phyloP scores from a whole-genome alignment of 1,140 invertebrate species.

The Aphis gossypii region DNA sequence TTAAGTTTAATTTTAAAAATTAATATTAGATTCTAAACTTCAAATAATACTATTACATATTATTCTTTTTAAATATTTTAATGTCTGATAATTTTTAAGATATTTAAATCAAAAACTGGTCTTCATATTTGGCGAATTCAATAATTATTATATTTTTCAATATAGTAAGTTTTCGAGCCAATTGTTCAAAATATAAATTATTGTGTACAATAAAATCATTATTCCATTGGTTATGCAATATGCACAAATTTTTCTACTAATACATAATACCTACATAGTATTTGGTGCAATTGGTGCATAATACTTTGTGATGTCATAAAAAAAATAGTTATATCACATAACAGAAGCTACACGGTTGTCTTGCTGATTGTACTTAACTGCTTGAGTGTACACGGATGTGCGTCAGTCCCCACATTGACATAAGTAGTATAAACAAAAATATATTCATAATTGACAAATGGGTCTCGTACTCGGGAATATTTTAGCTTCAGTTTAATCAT shows the following conservation, averaged over 20 bases:
- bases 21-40: no score
- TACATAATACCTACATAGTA: neutral
- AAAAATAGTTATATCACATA: neutral
- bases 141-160: no score
- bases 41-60: no score
- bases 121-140: neutral
- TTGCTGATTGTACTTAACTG: neutral
- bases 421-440: constrained; percentile 24
- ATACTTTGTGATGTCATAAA: neutral
- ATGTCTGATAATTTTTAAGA: no score
- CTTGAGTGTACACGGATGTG: neutral
- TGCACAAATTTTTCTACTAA: neutral
- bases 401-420: constrained; percentile 29
- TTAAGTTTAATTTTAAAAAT: no score
- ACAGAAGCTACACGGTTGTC: neutral
- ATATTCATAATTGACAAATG: constrained; percentile 36
- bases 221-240: neutral
- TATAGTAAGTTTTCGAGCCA: neutral
- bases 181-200: neutral
- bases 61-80: no score
- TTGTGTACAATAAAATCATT: neutral
- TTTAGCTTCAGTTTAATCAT: constrained; percentile 20
- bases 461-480: neutral
- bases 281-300: neutral
- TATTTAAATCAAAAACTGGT: no score